A percentile compares a stretch with the other conserved stretches of the same genome.
Evolutionary conservation across 2,888 invertebrate species (phyloP).

Genomic region (Neocrepidodera transversa): DNA sequence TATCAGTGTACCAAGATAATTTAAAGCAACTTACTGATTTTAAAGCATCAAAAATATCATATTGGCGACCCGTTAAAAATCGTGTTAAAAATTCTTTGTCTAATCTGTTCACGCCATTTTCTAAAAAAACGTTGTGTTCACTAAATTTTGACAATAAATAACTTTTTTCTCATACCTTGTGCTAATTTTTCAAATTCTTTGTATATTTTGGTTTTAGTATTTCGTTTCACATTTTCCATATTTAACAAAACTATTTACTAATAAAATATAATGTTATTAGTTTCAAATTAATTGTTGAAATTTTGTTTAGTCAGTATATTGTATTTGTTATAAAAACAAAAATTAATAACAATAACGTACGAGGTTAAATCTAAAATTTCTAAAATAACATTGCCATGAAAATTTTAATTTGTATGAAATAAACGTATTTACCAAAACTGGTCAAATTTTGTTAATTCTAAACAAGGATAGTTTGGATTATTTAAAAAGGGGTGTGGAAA

Average conservation of each 20-base stretch:
- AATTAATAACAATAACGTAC: no score
- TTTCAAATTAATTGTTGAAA: no score
- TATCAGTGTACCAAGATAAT: neutral
- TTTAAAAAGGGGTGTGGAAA: no score
- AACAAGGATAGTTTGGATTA: no score
- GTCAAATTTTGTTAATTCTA: no score
- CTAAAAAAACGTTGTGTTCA: slow-evolving; percentile 25
- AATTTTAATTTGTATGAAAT: no score
- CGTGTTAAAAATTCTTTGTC: slow-evolving; percentile 34
- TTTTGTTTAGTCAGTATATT: no score
- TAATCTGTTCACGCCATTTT: slow-evolving; percentile 27
- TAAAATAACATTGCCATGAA: no score
- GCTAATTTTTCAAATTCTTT: slow-evolving; percentile 23
- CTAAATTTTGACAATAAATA: neutral
- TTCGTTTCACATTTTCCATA: slow-evolving; percentile 34
- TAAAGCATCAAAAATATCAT: slow-evolving; percentile 25
- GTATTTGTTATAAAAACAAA: no score
- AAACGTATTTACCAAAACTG: no score
- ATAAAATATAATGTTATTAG: no score
- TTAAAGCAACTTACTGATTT: slow-evolving; percentile 34
- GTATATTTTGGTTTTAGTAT: slow-evolving; percentile 5
- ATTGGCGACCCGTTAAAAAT: slow-evolving; percentile 34
- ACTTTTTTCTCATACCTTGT: slow-evolving; percentile 11
- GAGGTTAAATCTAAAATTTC: no score
- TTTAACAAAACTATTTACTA: neutral